Conservation (phyloP, 2,888 invertebrate species). For the Sesamia inferens region DNA sequence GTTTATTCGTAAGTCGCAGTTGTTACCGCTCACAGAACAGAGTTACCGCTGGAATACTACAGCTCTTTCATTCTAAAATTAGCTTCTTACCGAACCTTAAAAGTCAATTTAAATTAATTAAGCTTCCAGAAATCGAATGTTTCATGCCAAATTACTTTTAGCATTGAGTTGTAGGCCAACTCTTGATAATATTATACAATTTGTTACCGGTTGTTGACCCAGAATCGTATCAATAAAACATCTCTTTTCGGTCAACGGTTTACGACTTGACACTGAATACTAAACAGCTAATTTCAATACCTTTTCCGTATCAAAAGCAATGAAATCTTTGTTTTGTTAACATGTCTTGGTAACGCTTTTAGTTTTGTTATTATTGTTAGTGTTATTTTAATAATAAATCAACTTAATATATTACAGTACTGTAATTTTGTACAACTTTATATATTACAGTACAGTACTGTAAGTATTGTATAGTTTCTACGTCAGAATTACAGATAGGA, state of each 20-base stretch:
- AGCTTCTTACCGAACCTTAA: too few relatives aligned
- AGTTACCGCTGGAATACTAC: too few relatives aligned
- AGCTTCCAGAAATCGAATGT: background rate
- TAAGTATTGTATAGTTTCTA: too few relatives aligned
- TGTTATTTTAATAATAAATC: too few relatives aligned
- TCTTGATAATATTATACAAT: constrained; percentile 21
- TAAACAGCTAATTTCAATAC: constrained; percentile 18
- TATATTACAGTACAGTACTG: too few relatives aligned
- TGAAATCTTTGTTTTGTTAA: constrained; percentile 40
- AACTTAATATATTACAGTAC: too few relatives aligned
- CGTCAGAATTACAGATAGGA: too few relatives aligned
- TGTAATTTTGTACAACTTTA: too few relatives aligned
- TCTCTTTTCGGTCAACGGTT: constrained; percentile 43
- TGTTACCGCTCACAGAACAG: too few relatives aligned
- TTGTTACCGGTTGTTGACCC: constrained; percentile 31
- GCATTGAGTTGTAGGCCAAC: background rate
- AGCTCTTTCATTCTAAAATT: too few relatives aligned
- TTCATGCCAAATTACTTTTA: constrained; percentile 1
- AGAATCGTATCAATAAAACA: constrained; percentile 28
- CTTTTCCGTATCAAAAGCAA: constrained; percentile 14
- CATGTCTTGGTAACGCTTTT: background rate
- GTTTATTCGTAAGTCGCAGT: too few relatives aligned
- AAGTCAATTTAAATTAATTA: constrained; percentile 1
- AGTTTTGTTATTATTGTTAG: background rate
- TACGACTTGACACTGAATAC: constrained; percentile 41